A percentile compares a stretch with the other conserved stretches of the same genome.
These are phyloP conservation scores for Sciurus vulgaris DNA, from an alignment of 2,797 vertebrate species.

Conservation along the genomic window DNA sequence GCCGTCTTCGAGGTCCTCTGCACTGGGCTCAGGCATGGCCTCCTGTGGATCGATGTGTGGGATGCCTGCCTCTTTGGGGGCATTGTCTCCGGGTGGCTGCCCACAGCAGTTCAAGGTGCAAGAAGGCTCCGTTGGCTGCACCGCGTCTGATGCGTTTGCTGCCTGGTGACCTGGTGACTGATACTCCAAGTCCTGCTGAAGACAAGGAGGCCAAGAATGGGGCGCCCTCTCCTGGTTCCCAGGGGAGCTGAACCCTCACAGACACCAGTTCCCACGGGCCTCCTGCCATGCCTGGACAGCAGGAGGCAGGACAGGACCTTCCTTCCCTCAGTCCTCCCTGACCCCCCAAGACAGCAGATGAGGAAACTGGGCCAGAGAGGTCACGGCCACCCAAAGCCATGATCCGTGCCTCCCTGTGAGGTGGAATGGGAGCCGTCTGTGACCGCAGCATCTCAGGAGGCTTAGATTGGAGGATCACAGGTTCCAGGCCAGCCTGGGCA, in stretches of 20 bases:
- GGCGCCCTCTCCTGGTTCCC: background rate
- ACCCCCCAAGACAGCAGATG: background rate
- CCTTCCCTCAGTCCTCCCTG: background rate
- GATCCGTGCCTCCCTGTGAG: background rate
- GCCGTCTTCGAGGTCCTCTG: background rate
- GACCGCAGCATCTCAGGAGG: too few relatives aligned
- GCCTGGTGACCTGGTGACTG: constrained; percentile 7
- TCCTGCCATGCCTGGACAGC: background rate
- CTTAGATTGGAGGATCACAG: too few relatives aligned
- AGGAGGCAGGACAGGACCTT: background rate
- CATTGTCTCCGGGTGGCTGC: background rate
- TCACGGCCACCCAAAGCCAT: background rate
- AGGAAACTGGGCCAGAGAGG: background rate
- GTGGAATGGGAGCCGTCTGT: background rate
- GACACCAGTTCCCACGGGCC: background rate
- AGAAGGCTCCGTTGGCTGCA: background rate
- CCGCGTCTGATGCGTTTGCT: background rate
- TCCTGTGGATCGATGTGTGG: background rate
- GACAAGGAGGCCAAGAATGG: background rate
- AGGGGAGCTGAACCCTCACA: background rate
- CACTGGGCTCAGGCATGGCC: background rate
- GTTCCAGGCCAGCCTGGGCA: too few relatives aligned
- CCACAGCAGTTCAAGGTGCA: background rate
- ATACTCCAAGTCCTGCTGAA: background rate
- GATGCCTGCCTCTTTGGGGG: background rate